phyloP scores from a whole-genome alignment of 1,140 invertebrate genomes.

The Diachasma alloeum region DNA sequence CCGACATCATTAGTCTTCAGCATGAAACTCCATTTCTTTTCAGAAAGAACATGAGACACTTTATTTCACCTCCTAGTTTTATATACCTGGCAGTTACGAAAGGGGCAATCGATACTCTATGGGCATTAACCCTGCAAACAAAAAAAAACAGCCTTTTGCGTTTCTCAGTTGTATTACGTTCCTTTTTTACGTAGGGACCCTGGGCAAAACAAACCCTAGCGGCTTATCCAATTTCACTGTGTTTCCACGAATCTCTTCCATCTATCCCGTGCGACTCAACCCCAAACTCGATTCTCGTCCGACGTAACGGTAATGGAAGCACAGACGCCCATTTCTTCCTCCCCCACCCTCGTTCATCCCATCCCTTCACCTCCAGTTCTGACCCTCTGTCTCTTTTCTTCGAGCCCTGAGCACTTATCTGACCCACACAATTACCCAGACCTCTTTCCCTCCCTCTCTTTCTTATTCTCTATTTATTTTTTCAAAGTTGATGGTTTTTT shows the following conservation, averaged over 20 bases:
- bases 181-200: slow-evolving; percentile 32
- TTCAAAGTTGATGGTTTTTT: background rate
- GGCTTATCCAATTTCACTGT: slow-evolving; percentile 53
- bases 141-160: background rate
- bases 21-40: background rate
- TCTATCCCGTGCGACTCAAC: slow-evolving; percentile 32
- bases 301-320: slow-evolving; percentile 28
- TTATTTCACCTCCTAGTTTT: background rate
- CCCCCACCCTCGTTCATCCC: no score
- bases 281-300: slow-evolving; percentile 14
- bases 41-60: background rate
- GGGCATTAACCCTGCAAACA: background rate
- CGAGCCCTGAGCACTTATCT: background rate
- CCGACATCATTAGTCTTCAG: background rate
- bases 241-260: slow-evolving; percentile 52
- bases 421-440: background rate
- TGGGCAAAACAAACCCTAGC: slow-evolving; percentile 47
- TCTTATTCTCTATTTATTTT: slow-evolving; percentile 1
- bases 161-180: slow-evolving; percentile 2
- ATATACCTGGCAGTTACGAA: background rate
- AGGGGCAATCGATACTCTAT: background rate
- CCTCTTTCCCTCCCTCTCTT: background rate
- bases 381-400: background rate
- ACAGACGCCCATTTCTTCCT: background rate
- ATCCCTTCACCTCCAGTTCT: background rate